Evolutionary conservation across 2,113 vertebrate species (phyloP).

Genomic region (Ascaphus truei): DNA sequence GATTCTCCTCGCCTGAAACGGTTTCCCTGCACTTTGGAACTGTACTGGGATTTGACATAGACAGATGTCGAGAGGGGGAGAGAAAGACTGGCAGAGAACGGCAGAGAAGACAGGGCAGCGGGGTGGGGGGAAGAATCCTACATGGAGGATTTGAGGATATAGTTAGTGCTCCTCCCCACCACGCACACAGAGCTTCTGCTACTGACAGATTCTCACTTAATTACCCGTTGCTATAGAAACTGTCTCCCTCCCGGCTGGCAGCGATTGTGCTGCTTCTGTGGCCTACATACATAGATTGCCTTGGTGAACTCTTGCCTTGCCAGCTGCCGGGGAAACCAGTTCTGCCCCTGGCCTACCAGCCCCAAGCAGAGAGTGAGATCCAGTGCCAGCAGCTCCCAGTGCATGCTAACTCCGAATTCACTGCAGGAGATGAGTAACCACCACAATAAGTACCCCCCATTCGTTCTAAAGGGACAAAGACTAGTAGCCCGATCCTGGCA

Average conservation of each 20-base stretch:
- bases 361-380: too few relatives aligned
- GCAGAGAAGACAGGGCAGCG: not conserved
- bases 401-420: not conserved
- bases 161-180: not conserved
- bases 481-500: too few relatives aligned
- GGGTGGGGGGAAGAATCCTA: not conserved
- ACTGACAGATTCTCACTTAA: constrained; percentile 34
- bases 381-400: not conserved
- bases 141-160: not conserved
- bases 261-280: constrained; percentile 24
- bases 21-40: too few relatives aligned
- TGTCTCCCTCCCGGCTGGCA: constrained; percentile 24
- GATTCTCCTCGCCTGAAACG: too few relatives aligned
- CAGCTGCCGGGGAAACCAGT: not conserved
- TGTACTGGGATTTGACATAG: too few relatives aligned
- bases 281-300: constrained; percentile 38
- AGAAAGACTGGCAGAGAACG: not conserved
- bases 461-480: too few relatives aligned
- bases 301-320: not conserved
- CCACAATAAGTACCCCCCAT: too few relatives aligned
- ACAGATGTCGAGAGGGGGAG: too few relatives aligned
- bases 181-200: constrained; percentile 1
- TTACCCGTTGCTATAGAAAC: constrained; percentile 43
- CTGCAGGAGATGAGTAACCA: not conserved
- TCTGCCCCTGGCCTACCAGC: not conserved